These are phyloP conservation scores for Himalopsyche anomala DNA, from an alignment of 2,888 invertebrate species.

Conservation along the genomic window DNA sequence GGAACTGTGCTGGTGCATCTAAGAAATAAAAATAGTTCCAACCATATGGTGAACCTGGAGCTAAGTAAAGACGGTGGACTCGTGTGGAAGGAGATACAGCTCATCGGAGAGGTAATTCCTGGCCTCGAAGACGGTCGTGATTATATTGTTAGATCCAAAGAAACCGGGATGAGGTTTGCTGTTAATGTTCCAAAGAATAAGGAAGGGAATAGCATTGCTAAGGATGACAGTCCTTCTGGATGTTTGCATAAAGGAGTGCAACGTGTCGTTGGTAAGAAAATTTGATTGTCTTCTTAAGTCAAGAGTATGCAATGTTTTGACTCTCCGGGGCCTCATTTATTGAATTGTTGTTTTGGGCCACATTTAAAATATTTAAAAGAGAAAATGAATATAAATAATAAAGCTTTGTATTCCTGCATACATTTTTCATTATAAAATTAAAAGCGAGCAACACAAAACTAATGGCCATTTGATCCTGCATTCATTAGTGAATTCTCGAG, in stretches of 20 bases:
- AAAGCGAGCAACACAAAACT: too few species aligned
- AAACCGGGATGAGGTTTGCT: conserved; percentile 75
- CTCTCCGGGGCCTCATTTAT: too few species aligned
- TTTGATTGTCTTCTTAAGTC: not conserved
- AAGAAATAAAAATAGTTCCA: conserved; percentile 71
- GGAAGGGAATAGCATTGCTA: conserved; percentile 53
- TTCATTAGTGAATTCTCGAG: too few species aligned
- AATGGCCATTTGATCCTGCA: too few species aligned
- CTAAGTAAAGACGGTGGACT: conserved; percentile 73
- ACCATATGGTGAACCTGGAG: conserved; percentile 72
- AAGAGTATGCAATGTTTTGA: too few species aligned
- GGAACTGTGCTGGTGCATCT: conserved; percentile 75
- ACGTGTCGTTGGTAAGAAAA: conserved; percentile 58
- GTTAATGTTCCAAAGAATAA: conserved; percentile 68
- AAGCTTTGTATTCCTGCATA: too few species aligned
- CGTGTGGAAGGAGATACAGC: conserved; percentile 71
- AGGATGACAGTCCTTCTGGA: conserved; percentile 46
- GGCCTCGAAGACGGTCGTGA: conserved; percentile 74
- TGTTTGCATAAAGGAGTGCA: conserved; percentile 61
- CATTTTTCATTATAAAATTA: too few species aligned
- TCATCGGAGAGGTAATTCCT: conserved; percentile 73
- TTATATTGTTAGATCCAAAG: conserved; percentile 74
- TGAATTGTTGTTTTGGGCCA: too few species aligned
- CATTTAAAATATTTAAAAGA: too few species aligned
- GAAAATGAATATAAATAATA: too few species aligned